Evolutionary conservation across 2,888 invertebrate genomes (phyloP).

Genomic region (Drosophila stalkeri): DNA sequence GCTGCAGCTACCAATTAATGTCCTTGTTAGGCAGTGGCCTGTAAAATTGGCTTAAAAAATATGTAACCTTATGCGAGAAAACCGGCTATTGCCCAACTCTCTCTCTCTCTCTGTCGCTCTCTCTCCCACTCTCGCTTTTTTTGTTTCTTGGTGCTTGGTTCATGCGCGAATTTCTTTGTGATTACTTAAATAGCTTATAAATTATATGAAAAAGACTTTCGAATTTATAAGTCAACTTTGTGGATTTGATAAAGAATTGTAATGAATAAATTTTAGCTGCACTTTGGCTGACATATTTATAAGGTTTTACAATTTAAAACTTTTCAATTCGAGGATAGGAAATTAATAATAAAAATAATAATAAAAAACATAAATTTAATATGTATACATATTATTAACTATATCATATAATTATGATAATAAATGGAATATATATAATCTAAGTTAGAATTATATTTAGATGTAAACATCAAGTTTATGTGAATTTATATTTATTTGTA

Average conservation of each 20-base stretch:
- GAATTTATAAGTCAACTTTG: slow-evolving; percentile 6
- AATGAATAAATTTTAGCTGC: neutral
- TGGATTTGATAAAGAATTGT: slow-evolving; percentile 7
- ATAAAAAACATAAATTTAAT: too few species aligned
- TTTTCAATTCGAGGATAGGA: too few species aligned
- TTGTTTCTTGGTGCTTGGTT: slow-evolving; percentile 24
- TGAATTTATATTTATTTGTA: too few species aligned
- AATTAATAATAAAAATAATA: too few species aligned
- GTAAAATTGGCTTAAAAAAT: slow-evolving; percentile 82
- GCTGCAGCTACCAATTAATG: slow-evolving; percentile 81
- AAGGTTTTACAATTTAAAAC: neutral
- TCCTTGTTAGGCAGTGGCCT: slow-evolving; percentile 83
- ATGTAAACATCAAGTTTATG: too few species aligned
- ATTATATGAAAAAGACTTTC: slow-evolving; percentile 15
- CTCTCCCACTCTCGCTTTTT: neutral
- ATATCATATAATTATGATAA: too few species aligned
- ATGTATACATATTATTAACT: too few species aligned
- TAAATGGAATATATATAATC: too few species aligned
- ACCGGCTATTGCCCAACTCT: slow-evolving; percentile 8
- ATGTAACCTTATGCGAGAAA: slow-evolving; percentile 77
- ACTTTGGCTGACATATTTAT: neutral
- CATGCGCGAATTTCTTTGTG: slow-evolving; percentile 34
- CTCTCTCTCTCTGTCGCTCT: neutral
- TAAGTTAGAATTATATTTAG: too few species aligned
- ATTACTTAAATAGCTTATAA: slow-evolving; percentile 13